Evolutionary conservation across 2,113 vertebrate species (phyloP).

Genomic region (Arizona elegans): DNA sequence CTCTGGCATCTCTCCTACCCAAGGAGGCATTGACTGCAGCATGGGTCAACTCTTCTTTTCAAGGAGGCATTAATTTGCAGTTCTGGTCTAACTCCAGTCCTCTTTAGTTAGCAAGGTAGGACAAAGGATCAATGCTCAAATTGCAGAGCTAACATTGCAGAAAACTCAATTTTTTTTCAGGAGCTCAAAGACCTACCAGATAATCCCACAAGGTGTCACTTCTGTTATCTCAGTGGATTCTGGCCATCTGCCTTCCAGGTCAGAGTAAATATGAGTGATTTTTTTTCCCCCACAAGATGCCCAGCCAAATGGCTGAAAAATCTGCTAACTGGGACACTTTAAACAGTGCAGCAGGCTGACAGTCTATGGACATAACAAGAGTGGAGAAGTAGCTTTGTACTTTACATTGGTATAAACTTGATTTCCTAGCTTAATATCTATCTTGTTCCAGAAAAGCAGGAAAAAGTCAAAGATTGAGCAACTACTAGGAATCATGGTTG

Average conservation of each 20-base stretch:
- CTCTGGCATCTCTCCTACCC: neutral
- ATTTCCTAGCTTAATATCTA: neutral
- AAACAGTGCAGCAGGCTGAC: neutral
- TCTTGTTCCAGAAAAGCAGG: neutral
- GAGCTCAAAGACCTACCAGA: neutral
- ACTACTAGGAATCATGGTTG: neutral
- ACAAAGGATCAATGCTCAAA: neutral
- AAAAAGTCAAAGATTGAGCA: neutral
- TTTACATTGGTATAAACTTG: neutral
- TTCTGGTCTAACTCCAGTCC: neutral
- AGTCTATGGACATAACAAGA: neutral
- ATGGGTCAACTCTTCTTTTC: neutral
- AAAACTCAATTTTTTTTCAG: neutral
- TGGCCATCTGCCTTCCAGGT: neutral
- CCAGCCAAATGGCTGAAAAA: neutral
- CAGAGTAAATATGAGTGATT: neutral
- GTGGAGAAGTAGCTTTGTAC: neutral
- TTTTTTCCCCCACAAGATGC: neutral
- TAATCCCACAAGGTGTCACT: neutral
- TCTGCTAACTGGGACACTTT: neutral
- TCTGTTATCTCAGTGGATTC: neutral
- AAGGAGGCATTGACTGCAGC: neutral
- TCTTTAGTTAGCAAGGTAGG: neutral
- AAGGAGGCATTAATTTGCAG: neutral
- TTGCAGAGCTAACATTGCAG: neutral